A percentile compares a stretch with the other conserved stretches of the same genome.
phyloP scores from a whole-genome alignment of 2,888 invertebrate genomes.

The Sylvicola cinctus region DNA sequence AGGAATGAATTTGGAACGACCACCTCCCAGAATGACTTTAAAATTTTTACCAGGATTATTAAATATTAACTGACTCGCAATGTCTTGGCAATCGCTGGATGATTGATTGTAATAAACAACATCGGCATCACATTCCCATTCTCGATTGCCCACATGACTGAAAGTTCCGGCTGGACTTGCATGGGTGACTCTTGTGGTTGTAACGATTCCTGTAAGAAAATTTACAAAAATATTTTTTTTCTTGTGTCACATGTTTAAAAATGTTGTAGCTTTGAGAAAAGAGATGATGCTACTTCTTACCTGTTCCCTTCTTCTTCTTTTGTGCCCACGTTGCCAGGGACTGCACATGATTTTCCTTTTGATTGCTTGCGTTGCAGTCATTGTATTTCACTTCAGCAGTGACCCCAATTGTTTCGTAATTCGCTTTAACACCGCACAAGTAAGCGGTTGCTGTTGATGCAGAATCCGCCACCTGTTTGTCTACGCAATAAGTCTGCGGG shows the following conservation, averaged over 20 bases:
- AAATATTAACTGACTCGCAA: slow-evolving; percentile 48
- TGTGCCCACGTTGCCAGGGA: slow-evolving; percentile 51
- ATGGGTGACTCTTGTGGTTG: slow-evolving; percentile 59
- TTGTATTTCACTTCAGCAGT: slow-evolving; percentile 40
- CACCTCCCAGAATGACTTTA: slow-evolving; percentile 61
- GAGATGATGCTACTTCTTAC: no score
- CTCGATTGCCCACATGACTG: slow-evolving; percentile 39
- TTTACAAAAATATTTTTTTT: not conserved
- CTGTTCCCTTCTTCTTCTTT: slow-evolving; percentile 9
- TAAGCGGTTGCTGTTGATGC: slow-evolving; percentile 54
- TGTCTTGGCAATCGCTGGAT: slow-evolving; percentile 39
- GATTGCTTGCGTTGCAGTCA: slow-evolving; percentile 39
- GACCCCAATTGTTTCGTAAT: slow-evolving; percentile 45
- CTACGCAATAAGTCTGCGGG: slow-evolving; percentile 40
- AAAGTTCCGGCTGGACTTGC: slow-evolving; percentile 51
- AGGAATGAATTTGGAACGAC: slow-evolving; percentile 41
- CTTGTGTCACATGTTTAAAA: no score
- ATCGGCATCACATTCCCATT: slow-evolving; percentile 51
- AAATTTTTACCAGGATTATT: slow-evolving; percentile 42
- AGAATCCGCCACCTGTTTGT: slow-evolving; percentile 51
- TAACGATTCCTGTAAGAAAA: slow-evolving; percentile 50
- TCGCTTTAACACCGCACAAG: slow-evolving; percentile 48
- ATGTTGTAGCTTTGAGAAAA: no score
- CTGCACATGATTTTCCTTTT: slow-evolving; percentile 34
- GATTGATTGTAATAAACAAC: slow-evolving; percentile 28